Evolutionary conservation across 2,888 invertebrate species (phyloP).

Genomic region (Eupithecia tripunctaria): DNA sequence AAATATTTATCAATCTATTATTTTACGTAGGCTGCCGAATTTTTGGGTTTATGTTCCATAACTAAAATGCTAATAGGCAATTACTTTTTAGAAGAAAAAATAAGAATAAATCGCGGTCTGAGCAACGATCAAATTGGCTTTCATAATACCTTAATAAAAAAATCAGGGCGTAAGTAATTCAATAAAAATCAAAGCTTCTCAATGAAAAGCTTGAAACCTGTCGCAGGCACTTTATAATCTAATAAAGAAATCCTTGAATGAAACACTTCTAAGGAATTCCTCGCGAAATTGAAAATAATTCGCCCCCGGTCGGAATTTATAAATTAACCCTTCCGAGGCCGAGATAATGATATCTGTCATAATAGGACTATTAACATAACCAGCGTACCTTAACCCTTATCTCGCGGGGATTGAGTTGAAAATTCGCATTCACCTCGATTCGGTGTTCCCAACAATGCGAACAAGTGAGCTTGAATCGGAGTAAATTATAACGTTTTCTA

Average conservation of each 20-base stretch:
- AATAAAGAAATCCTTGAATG: constrained; percentile 27
- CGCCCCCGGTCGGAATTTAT: constrained; percentile 50
- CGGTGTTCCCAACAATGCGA: constrained; percentile 36
- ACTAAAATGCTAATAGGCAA: neutral
- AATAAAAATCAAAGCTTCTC: neutral
- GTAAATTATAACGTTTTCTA: constrained; percentile 43
- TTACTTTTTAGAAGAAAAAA: neutral
- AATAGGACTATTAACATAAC: constrained; percentile 65
- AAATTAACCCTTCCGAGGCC: constrained; percentile 61
- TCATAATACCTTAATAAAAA: neutral
- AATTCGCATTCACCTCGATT: constrained; percentile 20
- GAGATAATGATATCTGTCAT: constrained; percentile 62
- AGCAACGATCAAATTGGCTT: neutral
- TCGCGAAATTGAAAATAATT: constrained; percentile 54
- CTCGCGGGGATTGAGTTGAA: constrained; percentile 21
- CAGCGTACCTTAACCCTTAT: constrained; percentile 34
- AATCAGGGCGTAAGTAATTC: neutral
- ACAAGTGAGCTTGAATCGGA: constrained; percentile 38
- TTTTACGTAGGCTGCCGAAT: neutral
- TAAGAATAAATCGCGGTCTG: neutral
- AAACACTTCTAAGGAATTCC: constrained; percentile 40
- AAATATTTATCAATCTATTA: neutral
- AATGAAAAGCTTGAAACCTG: constrained; percentile 5
- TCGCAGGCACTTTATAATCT: constrained; percentile 21
- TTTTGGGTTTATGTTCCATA: neutral